Evolutionary conservation across 2,888 invertebrate genomes (phyloP).

Genomic region (Syritta pipiens): DNA sequence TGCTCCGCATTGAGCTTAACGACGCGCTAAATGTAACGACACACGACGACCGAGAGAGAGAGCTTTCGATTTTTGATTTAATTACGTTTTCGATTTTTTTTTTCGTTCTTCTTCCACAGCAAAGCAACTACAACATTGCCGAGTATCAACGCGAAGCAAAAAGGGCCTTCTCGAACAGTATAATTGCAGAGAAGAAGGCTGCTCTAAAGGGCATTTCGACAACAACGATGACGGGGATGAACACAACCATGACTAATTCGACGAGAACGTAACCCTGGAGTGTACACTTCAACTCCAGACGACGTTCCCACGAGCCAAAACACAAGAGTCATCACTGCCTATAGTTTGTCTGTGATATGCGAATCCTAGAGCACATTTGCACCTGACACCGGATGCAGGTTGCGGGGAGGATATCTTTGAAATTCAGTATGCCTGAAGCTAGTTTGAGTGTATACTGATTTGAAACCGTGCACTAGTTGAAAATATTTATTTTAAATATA

Average conservation of each 20-base stretch:
- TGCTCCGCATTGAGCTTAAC: conserved; percentile 75
- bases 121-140: conserved; percentile 76
- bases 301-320: conserved; percentile 41
- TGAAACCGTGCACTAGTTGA: neutral
- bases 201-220: conserved; percentile 71
- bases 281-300: neutral
- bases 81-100: conserved; percentile 33
- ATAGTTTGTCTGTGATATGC: conserved; percentile 60
- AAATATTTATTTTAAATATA: conserved; percentile 40
- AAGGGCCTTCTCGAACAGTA: conserved; percentile 76
- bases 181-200: conserved; percentile 74
- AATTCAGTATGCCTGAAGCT: conserved; percentile 27
- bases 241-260: conserved; percentile 47
- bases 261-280: conserved; percentile 37
- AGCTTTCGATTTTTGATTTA: conserved; percentile 30
- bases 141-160: conserved; percentile 76
- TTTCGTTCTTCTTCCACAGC: conserved; percentile 71
- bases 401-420: neutral
- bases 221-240: conserved; percentile 30
- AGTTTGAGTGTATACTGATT: neutral
- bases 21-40: conserved; percentile 77
- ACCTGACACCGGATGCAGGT: neutral
- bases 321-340: conserved; percentile 56
- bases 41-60: no score
- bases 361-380: conserved; percentile 7